Percentiles rank a stretch among this genome's conserved stretches.
These are phyloP conservation scores for Rhinella marina DNA, from an alignment of 2,797 vertebrate genomes.

Conservation along the genomic window DNA sequence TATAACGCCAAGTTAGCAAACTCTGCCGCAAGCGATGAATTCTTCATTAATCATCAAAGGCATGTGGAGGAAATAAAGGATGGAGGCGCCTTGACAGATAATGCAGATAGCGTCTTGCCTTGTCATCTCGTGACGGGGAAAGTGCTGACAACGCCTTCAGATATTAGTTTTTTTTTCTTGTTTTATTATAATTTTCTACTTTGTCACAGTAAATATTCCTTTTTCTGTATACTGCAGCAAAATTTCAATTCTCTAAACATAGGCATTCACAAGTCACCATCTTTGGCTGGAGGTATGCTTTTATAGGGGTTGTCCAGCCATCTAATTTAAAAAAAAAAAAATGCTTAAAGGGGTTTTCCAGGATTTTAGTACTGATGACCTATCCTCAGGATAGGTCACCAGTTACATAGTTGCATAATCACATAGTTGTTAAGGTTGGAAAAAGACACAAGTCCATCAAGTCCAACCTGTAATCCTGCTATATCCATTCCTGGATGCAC, in stretches of 20 bases:
- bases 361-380: too few relatives aligned
- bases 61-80: conserved; percentile 54
- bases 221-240: background rate
- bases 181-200: background rate
- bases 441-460: too few relatives aligned
- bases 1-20: conserved; percentile 43
- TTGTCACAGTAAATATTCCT: conserved; percentile 7
- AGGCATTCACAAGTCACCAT: too few relatives aligned
- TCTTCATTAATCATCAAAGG: conserved; percentile 62
- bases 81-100: background rate
- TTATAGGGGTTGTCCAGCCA: too few relatives aligned
- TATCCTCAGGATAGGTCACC: too few relatives aligned
- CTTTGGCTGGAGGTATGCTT: too few relatives aligned
- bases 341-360: too few relatives aligned
- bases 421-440: too few relatives aligned
- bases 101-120: conserved; percentile 28
- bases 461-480: too few relatives aligned
- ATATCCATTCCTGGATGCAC: too few relatives aligned
- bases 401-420: too few relatives aligned
- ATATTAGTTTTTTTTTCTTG: background rate
- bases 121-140: conserved; percentile 11
- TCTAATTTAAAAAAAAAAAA: too few relatives aligned
- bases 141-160: conserved; percentile 41
- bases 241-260: background rate
- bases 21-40: conserved; percentile 49